Base-by-base conservation (phyloP, 2,797 vertebrate species). In the Helostoma temminkii region DNA sequence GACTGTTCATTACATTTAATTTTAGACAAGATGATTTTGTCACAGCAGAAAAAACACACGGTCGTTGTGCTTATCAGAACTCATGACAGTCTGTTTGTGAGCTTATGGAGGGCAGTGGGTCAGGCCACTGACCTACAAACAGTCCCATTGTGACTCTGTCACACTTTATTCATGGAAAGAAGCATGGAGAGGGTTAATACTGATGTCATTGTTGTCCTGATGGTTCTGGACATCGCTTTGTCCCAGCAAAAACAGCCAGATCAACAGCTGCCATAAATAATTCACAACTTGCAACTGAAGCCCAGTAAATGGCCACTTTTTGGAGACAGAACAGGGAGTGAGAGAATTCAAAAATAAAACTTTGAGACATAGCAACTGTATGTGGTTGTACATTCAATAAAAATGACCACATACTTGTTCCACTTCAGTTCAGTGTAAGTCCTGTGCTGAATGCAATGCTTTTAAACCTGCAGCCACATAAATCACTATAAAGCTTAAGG, bases 61-160 rank as follows among this genome's bases (percentile, higher is more conserved):
- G 25, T 22, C 39, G 9, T 62, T 80, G 72, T 76, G 67, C 76
- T 71, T 36, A 80, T 74, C 54, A 74, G 42, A 70, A 70, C 66
- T 43, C 58, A 48, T 66, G 81, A 61, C 73, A 47, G 54, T 50
- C 61, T 69, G 67, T 37, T 69, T 54, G 48, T 63, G 76, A 72
- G 50, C 39, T 46, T 56, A 65, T 74, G 61, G 65, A 85, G 84
- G 78, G 60, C 76, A 88, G 76, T 78, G 52, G 89, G 84, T 74
- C 82, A 82, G 36, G 63, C 21, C 74, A 30, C 49, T 84, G 87
- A 85, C 82, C 88, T 62, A 90, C 77, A 91, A 87, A 88, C 66
- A 46, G 50, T 25, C 37, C 67, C 58, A 66, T 86, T 89, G 78
- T 85, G 54, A 42, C 32, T 41, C 14, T 26, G 66, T n/a, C n/a